Percentiles rank a stretch among this genome's conserved stretches.
Evolutionary conservation across 2,888 invertebrate species (phyloP).

Genomic region (Criorhina ranunculi): DNA sequence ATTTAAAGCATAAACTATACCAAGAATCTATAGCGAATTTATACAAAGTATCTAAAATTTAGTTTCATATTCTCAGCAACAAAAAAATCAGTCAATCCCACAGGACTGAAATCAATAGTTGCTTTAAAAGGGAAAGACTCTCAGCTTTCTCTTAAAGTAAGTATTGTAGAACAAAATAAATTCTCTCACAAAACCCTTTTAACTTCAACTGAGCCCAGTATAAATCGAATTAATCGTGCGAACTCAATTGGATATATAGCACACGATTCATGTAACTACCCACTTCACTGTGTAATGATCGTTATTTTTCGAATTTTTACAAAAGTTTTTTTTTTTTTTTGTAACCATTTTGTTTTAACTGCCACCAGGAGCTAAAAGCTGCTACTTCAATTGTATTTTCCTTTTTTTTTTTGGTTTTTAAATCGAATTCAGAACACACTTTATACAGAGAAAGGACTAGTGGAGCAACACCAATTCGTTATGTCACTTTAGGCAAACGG

Average conservation of each 20-base stretch:
- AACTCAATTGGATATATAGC: constrained; percentile 4
- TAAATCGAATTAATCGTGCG: constrained; percentile 27
- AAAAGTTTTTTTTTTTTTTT: constrained; percentile 4
- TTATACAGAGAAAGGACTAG: neutral
- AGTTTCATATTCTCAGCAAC: too few relatives aligned
- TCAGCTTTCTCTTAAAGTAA: too few relatives aligned
- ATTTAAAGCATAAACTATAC: too few relatives aligned
- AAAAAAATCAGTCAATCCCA: too few relatives aligned
- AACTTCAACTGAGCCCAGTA: neutral
- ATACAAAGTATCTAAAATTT: too few relatives aligned
- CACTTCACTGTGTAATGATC: constrained; percentile 8
- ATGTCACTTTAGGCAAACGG: constrained; percentile 64
- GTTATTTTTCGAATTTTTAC: constrained; percentile 29
- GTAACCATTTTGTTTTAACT: constrained; percentile 9
- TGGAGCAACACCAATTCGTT: constrained; percentile 62
- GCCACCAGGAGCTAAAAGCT: constrained; percentile 13
- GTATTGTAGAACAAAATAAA: too few relatives aligned
- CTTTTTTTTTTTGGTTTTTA: constrained; percentile 1
- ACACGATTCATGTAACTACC: constrained; percentile 14
- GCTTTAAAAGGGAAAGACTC: too few relatives aligned
- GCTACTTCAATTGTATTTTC: constrained; percentile 20
- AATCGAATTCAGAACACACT: constrained; percentile 26
- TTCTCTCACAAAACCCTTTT: neutral
- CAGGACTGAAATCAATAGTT: too few relatives aligned
- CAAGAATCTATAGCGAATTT: too few relatives aligned